These are phyloP conservation scores for Chelidonichthys spinosus DNA, from an alignment of 2,797 vertebrate genomes.

Conservation along the genomic window DNA sequence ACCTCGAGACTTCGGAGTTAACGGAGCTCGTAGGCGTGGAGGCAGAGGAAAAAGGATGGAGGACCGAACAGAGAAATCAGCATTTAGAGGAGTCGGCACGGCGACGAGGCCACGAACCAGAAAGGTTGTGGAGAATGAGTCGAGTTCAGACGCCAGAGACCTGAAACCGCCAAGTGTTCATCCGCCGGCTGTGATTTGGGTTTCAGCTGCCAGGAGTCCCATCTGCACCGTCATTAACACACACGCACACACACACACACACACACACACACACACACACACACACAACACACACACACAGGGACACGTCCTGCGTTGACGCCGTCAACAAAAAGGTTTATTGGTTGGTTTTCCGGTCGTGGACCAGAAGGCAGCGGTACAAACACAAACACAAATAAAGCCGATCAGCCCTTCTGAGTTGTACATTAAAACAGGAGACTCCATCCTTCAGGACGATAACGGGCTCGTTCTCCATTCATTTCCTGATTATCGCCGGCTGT, in stretches of 20 bases:
- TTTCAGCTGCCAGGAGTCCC: constrained; percentile 40
- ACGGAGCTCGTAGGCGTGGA: not conserved
- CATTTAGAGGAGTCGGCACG: constrained; percentile 1
- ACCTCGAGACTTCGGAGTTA: constrained; percentile 2
- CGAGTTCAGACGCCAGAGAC: not conserved
- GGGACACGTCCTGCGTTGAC: not conserved
- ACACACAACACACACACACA: not conserved
- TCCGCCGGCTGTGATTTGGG: constrained; percentile 53
- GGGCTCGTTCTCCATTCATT: constrained; percentile 29
- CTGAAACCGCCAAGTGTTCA: not conserved
- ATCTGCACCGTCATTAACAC: constrained; percentile 41
- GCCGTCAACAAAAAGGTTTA: constrained; percentile 15
- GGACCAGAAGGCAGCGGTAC: no score
- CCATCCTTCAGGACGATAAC: constrained; percentile 14
- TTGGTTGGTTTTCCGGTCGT: not conserved
- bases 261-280: not conserved
- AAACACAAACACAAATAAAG: no score
- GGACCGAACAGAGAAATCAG: not conserved
- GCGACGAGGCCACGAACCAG: constrained; percentile 16
- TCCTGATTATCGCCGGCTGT: constrained; percentile 30
- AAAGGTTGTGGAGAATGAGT: constrained; percentile 17
- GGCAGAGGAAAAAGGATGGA: not conserved
- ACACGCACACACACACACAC: constrained; percentile 36
- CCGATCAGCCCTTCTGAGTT: no score
- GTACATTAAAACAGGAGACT: no score